A percentile compares a stretch with the other conserved stretches of the same genome.
Conservation (phyloP, 2,888 invertebrate species). For the Dasypolia templi region DNA sequence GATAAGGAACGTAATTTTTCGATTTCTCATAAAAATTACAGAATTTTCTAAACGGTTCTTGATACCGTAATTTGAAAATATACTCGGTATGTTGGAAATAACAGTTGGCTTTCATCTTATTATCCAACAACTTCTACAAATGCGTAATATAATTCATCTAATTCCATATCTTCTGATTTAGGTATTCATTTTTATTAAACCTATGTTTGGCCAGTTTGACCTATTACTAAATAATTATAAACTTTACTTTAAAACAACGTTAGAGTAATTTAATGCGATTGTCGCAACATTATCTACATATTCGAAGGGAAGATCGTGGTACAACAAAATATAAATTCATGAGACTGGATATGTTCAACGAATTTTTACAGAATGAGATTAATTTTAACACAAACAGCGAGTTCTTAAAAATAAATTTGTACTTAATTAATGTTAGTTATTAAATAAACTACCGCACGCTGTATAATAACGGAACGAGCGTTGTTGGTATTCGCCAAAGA, state of each 20-base stretch:
- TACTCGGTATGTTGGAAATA: constrained; percentile 17
- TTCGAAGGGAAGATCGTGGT: constrained; percentile 45
- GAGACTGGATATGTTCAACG: constrained; percentile 80
- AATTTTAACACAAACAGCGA: constrained; percentile 46
- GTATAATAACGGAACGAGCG: constrained; percentile 78
- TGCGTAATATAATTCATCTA: constrained; percentile 54
- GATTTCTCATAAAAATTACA: not conserved
- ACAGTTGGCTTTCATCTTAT: constrained; percentile 31
- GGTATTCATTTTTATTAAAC: constrained; percentile 51
- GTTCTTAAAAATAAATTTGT: constrained; percentile 68
- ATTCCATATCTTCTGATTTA: constrained; percentile 48
- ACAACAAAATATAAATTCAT: constrained; percentile 60
- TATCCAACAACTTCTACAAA: constrained; percentile 42
- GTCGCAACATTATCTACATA: constrained; percentile 43
- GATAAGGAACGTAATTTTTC: not conserved
- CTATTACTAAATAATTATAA: constrained; percentile 71
- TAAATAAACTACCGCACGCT: constrained; percentile 83
- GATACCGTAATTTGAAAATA: constrained; percentile 16
- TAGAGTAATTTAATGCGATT: constrained; percentile 32
- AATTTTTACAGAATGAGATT: constrained; percentile 81
- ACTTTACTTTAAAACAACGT: constrained; percentile 43
- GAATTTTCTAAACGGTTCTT: not conserved
- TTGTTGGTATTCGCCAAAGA: constrained; percentile 77
- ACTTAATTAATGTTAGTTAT: constrained; percentile 67
- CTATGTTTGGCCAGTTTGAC: constrained; percentile 78